Evolutionary conservation across 2,888 invertebrate species (phyloP), one percentile per base, ranked within the genome.

Genomic region (Oligia fasciuncula): DNA sequence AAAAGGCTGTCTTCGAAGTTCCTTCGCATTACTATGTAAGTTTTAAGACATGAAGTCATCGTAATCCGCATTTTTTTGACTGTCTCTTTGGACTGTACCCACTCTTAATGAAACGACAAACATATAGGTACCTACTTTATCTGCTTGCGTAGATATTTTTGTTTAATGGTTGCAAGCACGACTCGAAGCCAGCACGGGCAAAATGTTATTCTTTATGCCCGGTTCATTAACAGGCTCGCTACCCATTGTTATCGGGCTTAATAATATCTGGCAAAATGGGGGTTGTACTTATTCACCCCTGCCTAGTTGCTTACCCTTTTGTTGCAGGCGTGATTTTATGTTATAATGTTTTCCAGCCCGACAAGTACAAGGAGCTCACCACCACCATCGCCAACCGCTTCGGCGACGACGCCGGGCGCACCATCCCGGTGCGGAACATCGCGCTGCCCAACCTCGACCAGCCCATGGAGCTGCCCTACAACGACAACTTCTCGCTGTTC

Each of bases 401-500:
- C 90, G 97, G 97, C 13, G 95, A 94, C 11, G 96, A 96, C 70
- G 96, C 97, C 0, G 95, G 94, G 23, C 94, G 95, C 66, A 91
- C 92, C 6, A 97, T 98, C 54, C 97, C 97, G 0, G 97, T 98
- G 17, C 95, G 97, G 14, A 97, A 97, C 93, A 97, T 98, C 87
- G 95, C 97, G 0, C 93, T 98, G 57, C 98, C 98, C 0, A 97
- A 98, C 93, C 92, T 98, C 23, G 93, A 95, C 19, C 90, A 97
- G 63, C 97, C 98, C 0, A 95, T 97, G 97, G 93, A 97, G 89
- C 95, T 98, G 90, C 96, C 97, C 5, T 97, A 97, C 85, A 97
- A 97, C 40, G 97, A 97, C 5, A 97, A 97, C 89, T 98, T 98
- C 95, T 98, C 98, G 0, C 96, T 98, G 43, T 98, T 98, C 92